Percentiles rank a stretch among this genome's conserved stretches.
Conservation (phyloP, 2,888 invertebrate genomes). For the Melitaea athalia region DNA sequence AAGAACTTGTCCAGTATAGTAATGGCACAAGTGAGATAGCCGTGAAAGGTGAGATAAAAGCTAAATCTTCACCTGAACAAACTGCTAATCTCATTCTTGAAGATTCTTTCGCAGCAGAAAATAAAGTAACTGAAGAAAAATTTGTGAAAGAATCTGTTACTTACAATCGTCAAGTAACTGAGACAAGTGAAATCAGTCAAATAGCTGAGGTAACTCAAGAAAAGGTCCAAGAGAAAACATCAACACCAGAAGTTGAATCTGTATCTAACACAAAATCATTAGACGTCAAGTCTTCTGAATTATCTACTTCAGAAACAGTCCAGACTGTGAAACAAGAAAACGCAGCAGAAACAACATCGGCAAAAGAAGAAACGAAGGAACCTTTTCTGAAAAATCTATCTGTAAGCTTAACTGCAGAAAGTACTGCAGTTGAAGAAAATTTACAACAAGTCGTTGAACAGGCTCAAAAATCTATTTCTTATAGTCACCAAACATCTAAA, state of each 20-base stretch:
- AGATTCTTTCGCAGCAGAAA: slow-evolving; percentile 25
- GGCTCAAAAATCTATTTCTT: slow-evolving; percentile 31
- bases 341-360: slow-evolving; percentile 2
- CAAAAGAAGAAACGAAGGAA: slow-evolving; percentile 37
- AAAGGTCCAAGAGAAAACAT: not conserved
- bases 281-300: slow-evolving; percentile 8
- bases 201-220: slow-evolving; percentile 4
- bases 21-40: not conserved
- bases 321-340: slow-evolving; percentile 25
- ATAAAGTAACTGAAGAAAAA: slow-evolving; percentile 8
- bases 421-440: slow-evolving; percentile 33
- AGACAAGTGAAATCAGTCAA: slow-evolving; percentile 18
- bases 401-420: slow-evolving; percentile 27
- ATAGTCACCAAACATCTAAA: slow-evolving; percentile 38
- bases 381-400: not conserved
- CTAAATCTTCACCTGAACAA: slow-evolving; percentile 2
- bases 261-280: not conserved
- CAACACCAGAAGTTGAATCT: slow-evolving; percentile 2
- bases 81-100: slow-evolving; percentile 34
- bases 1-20: not conserved
- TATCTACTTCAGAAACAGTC: slow-evolving; percentile 11
- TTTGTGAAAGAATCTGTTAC: slow-evolving; percentile 30
- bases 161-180: slow-evolving; percentile 34
- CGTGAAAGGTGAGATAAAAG: slow-evolving; percentile 3
- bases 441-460: slow-evolving; percentile 27